Base-by-base conservation (phyloP, 1,140 invertebrate genomes). In the Pomacea maculata region DNA sequence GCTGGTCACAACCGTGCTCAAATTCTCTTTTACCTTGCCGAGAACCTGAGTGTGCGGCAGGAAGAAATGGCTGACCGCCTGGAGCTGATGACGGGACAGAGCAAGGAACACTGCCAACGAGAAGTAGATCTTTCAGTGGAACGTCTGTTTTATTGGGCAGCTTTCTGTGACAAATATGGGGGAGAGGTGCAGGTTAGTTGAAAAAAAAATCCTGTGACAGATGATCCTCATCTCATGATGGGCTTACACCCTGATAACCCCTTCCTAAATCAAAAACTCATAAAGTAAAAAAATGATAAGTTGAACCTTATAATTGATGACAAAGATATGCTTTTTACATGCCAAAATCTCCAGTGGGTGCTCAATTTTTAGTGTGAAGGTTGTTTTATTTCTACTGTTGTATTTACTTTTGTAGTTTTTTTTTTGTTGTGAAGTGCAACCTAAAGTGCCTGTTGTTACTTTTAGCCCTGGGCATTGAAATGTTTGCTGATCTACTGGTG, bases 1-100 rank as follows among this genome's bases (percentile, higher is more conserved):
- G 89, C 91, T 45, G 91, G 90, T 25, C 91, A 92, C 83, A 92
- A 92, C 81, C 85, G 90, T n/a, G 91, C 92, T 0, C 92, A 93
- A 88, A 92, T 93, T 72, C 83, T 93, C 17, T 92, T 90, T 81
- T 93, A 92, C 82, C 85, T 93, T 84, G 93, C 92, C 11, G 92
- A 93, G 83, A 93, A 93, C 81, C 84, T 93, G 45, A 88, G 91
- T 73, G 75, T 87, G 55, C 83, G 92, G 15, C 78, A 85, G 0
- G 80, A 91, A 8, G 90, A 92, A 78, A 89, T 92, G 81, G 87
- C 87, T 17, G 64, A 80, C 19, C 84, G 88, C 34, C 81, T 93
- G 25, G 73, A 77, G 34, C 61, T 81, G 25, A 85, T 92, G 83
- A 92, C 89, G 17, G 89, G 89, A 6, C 67, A 86, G 65, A 81